phyloP scores from a whole-genome alignment of 2,113 vertebrate species.

The Callaeas wilsoni region DNA sequence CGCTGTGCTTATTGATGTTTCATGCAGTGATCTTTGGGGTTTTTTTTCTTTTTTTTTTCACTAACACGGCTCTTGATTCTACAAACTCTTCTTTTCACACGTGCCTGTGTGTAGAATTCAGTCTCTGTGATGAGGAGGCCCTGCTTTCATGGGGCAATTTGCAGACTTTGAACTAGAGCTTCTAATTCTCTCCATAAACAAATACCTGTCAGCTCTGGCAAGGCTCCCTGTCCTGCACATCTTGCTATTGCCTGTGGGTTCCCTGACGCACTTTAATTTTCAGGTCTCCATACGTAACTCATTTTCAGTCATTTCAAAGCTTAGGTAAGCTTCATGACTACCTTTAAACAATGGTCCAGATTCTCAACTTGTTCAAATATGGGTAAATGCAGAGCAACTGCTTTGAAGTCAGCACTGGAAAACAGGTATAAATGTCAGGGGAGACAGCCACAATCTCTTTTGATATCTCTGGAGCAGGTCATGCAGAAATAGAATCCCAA shows the following conservation, averaged over 20 bases:
- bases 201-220: not conserved
- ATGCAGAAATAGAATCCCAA: conserved; percentile 47
- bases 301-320: not conserved
- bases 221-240: not conserved
- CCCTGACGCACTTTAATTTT: not conserved
- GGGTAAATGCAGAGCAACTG: conserved; percentile 7
- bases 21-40: not conserved
- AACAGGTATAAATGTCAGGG: conserved; percentile 18
- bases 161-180: not conserved
- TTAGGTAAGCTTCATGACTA: not conserved
- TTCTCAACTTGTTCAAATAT: not conserved
- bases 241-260: not conserved
- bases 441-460: conserved; percentile 26
- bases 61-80: not conserved
- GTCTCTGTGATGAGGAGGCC: not conserved
- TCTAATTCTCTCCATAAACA: not conserved
- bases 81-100: not conserved
- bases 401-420: conserved; percentile 2
- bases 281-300: not conserved
- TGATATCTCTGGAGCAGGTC: conserved; percentile 30
- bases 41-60: not conserved
- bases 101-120: not conserved
- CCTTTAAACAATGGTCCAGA: not conserved
- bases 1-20: not conserved
- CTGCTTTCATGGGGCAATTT: not conserved